These are phyloP conservation scores for Adela reaumurella DNA, from an alignment of 2,888 invertebrate species.

Conservation along the genomic window DNA sequence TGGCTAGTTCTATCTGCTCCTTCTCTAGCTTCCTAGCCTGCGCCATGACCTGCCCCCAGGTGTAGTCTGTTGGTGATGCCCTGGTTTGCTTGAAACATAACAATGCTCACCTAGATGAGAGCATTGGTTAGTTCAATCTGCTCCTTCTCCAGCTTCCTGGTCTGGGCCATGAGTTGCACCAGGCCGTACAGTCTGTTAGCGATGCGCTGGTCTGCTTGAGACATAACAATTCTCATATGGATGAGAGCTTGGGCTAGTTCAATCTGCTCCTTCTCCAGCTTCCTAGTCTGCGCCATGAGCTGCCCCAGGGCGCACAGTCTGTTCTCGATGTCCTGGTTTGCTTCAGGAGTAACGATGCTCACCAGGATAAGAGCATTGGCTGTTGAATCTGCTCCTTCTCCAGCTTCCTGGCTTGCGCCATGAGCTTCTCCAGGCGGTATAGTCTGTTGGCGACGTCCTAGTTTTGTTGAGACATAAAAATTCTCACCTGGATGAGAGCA, in stretches of 20 bases:
- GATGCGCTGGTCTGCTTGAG: constrained; percentile 83
- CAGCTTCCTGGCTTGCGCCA: no score
- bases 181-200: constrained; percentile 81
- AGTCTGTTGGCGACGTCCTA: no score
- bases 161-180: constrained; percentile 77
- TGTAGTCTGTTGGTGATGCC: no score
- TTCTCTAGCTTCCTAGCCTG: no score
- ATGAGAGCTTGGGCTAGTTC: constrained; percentile 82
- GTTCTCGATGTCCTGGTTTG: constrained; percentile 88
- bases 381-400: no score
- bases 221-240: constrained; percentile 50
- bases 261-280: constrained; percentile 75
- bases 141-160: constrained; percentile 73
- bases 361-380: no score
- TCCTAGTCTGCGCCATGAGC: constrained; percentile 72
- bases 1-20: no score
- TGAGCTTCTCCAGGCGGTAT: constrained; percentile 18
- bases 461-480: no score
- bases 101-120: constrained; percentile 57
- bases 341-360: constrained; percentile 41
- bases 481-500: no score
- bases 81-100: constrained; percentile 11
- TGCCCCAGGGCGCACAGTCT: constrained; percentile 81
- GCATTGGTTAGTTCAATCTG: constrained; percentile 83
- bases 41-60: no score